phyloP scores from a whole-genome alignment of 2,113 vertebrate genomes.

The Elachura formosa region DNA sequence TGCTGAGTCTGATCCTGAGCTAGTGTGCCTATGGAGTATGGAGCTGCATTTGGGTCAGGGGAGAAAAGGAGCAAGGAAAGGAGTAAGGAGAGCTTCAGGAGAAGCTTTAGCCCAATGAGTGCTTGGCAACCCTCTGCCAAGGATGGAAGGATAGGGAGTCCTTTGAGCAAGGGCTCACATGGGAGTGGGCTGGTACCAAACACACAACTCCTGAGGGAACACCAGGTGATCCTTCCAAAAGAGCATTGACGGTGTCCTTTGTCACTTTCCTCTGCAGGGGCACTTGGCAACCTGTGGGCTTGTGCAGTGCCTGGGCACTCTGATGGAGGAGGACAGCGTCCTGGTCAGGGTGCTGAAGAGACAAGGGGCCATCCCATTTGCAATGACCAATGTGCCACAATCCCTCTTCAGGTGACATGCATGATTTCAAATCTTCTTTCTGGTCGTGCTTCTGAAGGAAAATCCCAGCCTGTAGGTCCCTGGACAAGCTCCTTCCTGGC shows the following conservation, averaged over 20 bases:
- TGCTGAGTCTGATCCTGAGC: background rate
- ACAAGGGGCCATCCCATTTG: constrained; percentile 85
- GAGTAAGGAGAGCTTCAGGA: background rate
- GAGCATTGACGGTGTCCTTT: accelerated
- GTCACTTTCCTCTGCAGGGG: constrained; percentile 62
- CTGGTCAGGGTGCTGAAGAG: constrained; percentile 82
- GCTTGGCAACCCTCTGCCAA: background rate
- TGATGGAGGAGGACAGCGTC: constrained; percentile 66
- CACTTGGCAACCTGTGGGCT: constrained; percentile 78
- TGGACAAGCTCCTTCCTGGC: background rate
- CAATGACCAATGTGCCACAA: constrained; percentile 83
- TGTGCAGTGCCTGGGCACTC: constrained; percentile 54
- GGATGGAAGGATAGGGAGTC: background rate
- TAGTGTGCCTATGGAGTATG: background rate
- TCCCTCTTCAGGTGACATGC: constrained; percentile 73
- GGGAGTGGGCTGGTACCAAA: background rate
- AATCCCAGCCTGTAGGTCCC: background rate
- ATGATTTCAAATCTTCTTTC: background rate
- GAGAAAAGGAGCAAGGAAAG: background rate
- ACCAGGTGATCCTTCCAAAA: background rate
- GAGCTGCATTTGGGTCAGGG: background rate
- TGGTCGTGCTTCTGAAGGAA: background rate
- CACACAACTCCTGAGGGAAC: background rate
- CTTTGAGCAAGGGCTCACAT: background rate
- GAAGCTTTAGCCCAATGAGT: background rate